Base-by-base conservation (phyloP, 2,113 vertebrate genomes). In the Xerus inauris region DNA sequence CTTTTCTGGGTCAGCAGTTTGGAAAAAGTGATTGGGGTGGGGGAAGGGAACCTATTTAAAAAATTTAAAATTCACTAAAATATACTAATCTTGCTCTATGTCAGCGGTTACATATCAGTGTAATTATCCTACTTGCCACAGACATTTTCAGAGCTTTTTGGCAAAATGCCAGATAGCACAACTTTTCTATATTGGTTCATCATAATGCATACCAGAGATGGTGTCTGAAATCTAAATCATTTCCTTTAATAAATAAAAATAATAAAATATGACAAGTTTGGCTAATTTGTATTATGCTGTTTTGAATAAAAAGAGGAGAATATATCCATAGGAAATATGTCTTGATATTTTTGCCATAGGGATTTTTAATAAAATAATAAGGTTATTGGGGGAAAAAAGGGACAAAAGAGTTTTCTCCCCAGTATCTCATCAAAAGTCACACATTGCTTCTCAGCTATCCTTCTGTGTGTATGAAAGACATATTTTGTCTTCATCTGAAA, bases 271-370 rank as follows among this genome's bases (percentile, higher is more conserved):
- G 93, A 88, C 28, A 93, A 89, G 35, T 87, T 81, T 65, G 26
- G 57, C 82, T 95, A 20, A 94, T 95, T 97, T 96, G 64, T 62
- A 91, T 95, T 71, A 35, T 72, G 85, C 22, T 94, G 24, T 93
- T 86, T 40, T 86, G 49, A 82, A 7, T 85, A 77, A 83, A 81
- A 75, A 94, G 42, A 13, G n/a, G 32, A 73, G 64, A 47, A 73
- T n/a, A n/a, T n/a, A n/a, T n/a, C n/a, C 11, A 91, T 72, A 82
- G 67, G n/a, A 96, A 82, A 67, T 49, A 45, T 32, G 49, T 45
- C 42, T 89, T 89, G 2, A 42, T 75, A 62, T 82, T 62, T 82
- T 85, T 38, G 49, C 54, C 8, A 0, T 83, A 47, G 67, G 57
- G 16, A 71, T 93, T 65, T 91, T 40, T 94, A 83, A 76, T 64